Evolutionary conservation across 2,797 vertebrate species (phyloP).

Genomic region (Oreonectes daqikongensis): DNA sequence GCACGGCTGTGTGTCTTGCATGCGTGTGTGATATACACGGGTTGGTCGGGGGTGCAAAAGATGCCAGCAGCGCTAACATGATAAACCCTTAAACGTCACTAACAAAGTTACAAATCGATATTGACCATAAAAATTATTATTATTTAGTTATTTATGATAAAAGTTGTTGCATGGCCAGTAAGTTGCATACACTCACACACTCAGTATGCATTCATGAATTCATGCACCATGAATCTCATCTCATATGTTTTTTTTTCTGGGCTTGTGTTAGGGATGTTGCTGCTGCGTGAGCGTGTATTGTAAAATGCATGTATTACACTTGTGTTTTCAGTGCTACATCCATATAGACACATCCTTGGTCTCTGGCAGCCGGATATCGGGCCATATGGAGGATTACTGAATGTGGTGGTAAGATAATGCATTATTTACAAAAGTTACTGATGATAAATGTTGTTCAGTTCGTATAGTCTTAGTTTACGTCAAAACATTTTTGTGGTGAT

Average conservation of each 20-base stretch:
- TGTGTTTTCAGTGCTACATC: slow-evolving; percentile 87
- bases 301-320: slow-evolving; percentile 6
- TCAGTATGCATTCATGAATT: slow-evolving; percentile 12
- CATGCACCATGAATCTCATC: background rate
- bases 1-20: slow-evolving; percentile 45
- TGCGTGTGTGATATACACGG: slow-evolving; percentile 31
- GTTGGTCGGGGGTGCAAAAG: background rate
- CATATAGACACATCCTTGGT: slow-evolving; percentile 91
- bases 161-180: slow-evolving; percentile 16
- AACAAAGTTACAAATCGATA: too few species aligned
- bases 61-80: slow-evolving; percentile 30
- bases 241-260: background rate
- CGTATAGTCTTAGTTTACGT: too few species aligned
- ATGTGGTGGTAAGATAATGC: slow-evolving; percentile 88
- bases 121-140: too few species aligned
- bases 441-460: too few species aligned
- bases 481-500: too few species aligned
- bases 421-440: background rate
- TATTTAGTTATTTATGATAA: background rate
- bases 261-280: background rate
- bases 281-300: background rate
- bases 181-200: slow-evolving; percentile 6
- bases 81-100: too few species aligned
- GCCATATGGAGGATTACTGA: slow-evolving; percentile 95
- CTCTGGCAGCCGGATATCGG: slow-evolving; percentile 99